Conservation (phyloP, 1,140 invertebrate genomes). For the Drosophila sturtevanti region DNA sequence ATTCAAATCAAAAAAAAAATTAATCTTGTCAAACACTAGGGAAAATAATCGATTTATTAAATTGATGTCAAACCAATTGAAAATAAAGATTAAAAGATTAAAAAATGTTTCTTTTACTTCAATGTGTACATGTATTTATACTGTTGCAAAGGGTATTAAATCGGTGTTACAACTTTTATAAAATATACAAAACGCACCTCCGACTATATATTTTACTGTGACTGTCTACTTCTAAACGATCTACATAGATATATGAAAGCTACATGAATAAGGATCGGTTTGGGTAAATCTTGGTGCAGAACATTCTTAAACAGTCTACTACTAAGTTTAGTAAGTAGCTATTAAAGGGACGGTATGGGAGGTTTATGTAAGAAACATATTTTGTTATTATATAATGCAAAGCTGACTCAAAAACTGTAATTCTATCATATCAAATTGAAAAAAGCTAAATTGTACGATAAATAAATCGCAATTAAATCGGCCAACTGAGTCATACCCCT, state of each 20-base stretch:
- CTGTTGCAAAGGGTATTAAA: background rate
- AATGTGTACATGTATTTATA: background rate
- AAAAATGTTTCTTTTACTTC: background rate
- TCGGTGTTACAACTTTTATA: no score
- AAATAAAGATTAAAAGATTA: background rate
- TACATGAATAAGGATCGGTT: background rate
- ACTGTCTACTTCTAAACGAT: background rate
- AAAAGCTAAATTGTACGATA: no score
- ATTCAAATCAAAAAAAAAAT: background rate
- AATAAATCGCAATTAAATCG: no score
- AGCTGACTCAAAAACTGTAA: background rate
- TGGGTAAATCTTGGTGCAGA: background rate
- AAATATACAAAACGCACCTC: background rate
- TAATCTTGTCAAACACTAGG: no score
- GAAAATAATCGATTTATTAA: background rate
- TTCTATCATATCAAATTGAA: background rate
- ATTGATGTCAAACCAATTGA: background rate
- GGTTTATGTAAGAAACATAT: background rate
- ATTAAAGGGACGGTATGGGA: conserved; percentile 1
- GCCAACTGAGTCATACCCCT: no score
- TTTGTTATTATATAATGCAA: background rate
- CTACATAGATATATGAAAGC: background rate
- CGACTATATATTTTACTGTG: background rate
- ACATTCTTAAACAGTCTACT: background rate
- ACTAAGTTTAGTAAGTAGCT: background rate